Percentiles rank a stretch among this genome's conserved stretches.
These are phyloP conservation scores for Nesoenas mayeri DNA, from an alignment of 2,113 vertebrate genomes.

Conservation along the genomic window DNA sequence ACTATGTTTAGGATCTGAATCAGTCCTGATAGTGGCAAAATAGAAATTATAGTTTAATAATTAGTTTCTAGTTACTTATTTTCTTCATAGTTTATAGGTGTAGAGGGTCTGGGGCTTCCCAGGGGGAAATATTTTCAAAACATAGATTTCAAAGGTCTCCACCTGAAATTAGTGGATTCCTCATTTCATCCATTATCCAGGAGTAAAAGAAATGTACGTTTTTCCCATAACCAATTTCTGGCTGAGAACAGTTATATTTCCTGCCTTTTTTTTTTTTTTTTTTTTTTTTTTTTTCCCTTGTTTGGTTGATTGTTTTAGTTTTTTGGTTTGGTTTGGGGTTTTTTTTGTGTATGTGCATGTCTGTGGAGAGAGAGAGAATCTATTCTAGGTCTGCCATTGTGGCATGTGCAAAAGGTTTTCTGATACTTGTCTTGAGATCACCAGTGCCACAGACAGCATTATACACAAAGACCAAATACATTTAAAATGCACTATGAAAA, in stretches of 20 bases:
- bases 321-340: not conserved
- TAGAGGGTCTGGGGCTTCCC: rapidly evolving
- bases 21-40: not conserved
- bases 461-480: not conserved
- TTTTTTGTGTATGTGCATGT: no score
- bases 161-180: not conserved
- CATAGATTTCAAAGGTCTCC: not conserved
- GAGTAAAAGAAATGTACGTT: not conserved
- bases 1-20: not conserved
- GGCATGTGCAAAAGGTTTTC: not conserved
- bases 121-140: not conserved
- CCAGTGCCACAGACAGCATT: not conserved
- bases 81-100: not conserved
- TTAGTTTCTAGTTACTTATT: not conserved
- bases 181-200: not conserved
- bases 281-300: not conserved
- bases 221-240: not conserved
- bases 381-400: not conserved
- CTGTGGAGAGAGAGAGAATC: not conserved
- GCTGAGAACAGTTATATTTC: not conserved
- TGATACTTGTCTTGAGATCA: not conserved
- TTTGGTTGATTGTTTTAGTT: not conserved
- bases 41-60: not conserved
- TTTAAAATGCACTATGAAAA: not conserved
- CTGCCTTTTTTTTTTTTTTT: not conserved